Conservation (phyloP, 1,140 invertebrate species). For the Mactra quadrangularis region DNA sequence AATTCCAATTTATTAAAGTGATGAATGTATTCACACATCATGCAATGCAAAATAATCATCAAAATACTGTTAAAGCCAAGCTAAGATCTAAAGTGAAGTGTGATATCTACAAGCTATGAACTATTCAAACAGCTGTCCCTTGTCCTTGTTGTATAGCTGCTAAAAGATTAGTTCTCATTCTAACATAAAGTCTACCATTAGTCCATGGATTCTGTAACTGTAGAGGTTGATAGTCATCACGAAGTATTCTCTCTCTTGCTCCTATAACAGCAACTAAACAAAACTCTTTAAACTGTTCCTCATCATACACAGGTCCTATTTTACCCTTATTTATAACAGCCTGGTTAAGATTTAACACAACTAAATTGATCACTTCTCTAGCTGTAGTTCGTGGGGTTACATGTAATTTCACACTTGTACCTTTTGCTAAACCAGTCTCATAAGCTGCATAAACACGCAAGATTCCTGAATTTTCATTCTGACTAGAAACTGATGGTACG, state of each 20-base stretch:
- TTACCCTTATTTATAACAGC: conserved; percentile 93
- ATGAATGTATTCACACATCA: too few species aligned
- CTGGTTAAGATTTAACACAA: conserved; percentile 97
- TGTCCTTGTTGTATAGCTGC: conserved; percentile 82
- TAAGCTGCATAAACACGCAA: conserved; percentile 95
- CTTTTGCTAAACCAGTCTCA: conserved; percentile 95
- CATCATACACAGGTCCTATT: conserved; percentile 92
- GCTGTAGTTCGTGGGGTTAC: conserved; percentile 95
- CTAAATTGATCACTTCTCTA: conserved; percentile 95
- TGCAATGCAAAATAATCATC: too few species aligned
- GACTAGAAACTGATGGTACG: conserved; percentile 9
- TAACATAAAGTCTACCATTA: conserved; percentile 94
- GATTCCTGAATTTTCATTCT: conserved; percentile 78
- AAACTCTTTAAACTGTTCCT: conserved; percentile 89
- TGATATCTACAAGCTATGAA: too few species aligned
- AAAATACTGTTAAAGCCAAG: too few species aligned
- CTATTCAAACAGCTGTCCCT: conserved; percentile 77
- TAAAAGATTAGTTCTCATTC: conserved; percentile 84
- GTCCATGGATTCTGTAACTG: conserved; percentile 98
- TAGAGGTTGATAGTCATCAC: conserved; percentile 96
- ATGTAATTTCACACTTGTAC: conserved; percentile 96
- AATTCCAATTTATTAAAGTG: too few species aligned
- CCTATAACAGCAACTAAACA: conserved; percentile 97
- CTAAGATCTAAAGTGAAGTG: too few species aligned
- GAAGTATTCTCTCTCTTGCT: conserved; percentile 93